These are phyloP conservation scores for Masticophis lateralis DNA, from an alignment of 2,797 vertebrate species.

Conservation along the genomic window DNA sequence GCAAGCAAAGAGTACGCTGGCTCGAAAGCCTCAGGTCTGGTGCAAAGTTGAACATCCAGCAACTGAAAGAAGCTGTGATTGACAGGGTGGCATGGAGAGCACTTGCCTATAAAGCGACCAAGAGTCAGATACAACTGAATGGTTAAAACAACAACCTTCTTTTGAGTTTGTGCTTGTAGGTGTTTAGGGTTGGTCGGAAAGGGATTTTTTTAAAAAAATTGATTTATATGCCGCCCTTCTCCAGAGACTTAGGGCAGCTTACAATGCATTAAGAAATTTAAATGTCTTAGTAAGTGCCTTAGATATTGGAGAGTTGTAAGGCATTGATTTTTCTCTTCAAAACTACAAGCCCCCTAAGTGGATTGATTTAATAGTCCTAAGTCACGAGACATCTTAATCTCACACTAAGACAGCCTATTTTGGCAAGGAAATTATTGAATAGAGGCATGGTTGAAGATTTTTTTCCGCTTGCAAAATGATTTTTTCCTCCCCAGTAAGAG, in stretches of 20 bases:
- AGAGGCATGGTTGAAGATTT: background rate
- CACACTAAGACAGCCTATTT: background rate
- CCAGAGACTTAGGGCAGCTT: too few species aligned
- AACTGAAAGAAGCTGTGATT: background rate
- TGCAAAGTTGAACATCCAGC: background rate
- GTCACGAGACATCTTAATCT: background rate
- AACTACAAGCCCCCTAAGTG: background rate
- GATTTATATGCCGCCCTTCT: too few species aligned
- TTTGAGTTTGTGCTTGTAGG: background rate
- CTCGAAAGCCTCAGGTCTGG: background rate
- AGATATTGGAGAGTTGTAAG: background rate
- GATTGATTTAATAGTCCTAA: background rate
- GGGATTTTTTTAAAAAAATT: background rate
- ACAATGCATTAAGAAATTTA: background rate
- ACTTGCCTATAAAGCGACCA: background rate
- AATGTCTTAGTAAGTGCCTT: background rate
- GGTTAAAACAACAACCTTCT: background rate
- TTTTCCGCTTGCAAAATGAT: background rate
- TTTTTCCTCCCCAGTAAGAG: background rate
- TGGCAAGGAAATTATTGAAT: background rate
- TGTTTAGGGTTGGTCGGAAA: background rate
- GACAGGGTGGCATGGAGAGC: background rate
- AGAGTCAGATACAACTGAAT: background rate
- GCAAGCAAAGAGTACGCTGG: too few species aligned
- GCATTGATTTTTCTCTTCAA: background rate